Conservation (phyloP, 2,888 invertebrate genomes). For the Catonia carolina region DNA sequence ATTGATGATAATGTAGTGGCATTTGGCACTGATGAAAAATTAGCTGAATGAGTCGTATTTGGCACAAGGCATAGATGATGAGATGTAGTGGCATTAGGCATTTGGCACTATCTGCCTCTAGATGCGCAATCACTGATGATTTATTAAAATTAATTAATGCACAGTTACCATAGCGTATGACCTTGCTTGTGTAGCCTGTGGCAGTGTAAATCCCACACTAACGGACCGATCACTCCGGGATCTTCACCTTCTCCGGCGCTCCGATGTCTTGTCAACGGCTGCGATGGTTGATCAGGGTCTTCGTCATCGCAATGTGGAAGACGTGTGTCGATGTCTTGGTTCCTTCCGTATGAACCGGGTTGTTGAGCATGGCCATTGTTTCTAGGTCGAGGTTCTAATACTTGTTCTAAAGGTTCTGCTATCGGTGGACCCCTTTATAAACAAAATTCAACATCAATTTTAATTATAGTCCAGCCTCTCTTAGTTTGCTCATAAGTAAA, state of each 20-base stretch:
- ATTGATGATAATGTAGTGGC: no score
- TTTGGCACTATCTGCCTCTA: no score
- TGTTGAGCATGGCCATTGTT: not conserved
- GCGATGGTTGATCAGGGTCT: not conserved
- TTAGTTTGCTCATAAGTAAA: no score
- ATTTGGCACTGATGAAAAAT: no score
- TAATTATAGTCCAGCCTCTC: no score
- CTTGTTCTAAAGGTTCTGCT: slow-evolving; percentile 70
- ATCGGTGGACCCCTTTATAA: slow-evolving; percentile 54
- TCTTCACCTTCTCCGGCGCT: slow-evolving; percentile 48
- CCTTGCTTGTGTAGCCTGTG: slow-evolving; percentile 42
- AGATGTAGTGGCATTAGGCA: no score
- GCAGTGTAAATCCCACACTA: slow-evolving; percentile 76
- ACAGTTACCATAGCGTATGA: slow-evolving; percentile 10
- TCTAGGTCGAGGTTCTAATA: slow-evolving; percentile 49
- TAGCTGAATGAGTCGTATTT: no score
- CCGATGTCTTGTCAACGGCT: slow-evolving; percentile 27
- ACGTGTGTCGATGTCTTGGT: not conserved
- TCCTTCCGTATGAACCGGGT: not conserved
- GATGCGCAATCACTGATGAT: no score
- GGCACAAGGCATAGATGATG: no score
- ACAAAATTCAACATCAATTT: slow-evolving; percentile 2
- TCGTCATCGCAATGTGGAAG: not conserved
- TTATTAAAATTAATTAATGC: not conserved
- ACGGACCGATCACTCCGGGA: slow-evolving; percentile 75